Percentiles rank a stretch among this genome's conserved stretches.
phyloP scores from a whole-genome alignment of 2,113 vertebrate genomes.

The Bombycilla garrulus region DNA sequence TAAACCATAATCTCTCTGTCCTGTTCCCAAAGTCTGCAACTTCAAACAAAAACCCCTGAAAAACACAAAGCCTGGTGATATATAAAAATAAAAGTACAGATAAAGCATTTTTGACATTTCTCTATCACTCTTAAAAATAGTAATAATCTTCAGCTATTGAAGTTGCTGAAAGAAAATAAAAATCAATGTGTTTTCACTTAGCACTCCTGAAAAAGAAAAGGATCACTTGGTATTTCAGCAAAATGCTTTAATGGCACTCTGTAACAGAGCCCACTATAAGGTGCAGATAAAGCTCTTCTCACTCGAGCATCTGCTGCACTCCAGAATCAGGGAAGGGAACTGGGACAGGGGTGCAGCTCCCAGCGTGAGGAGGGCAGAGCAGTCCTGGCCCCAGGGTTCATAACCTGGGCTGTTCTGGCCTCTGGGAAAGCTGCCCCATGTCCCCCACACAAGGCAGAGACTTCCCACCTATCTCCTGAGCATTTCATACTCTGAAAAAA shows the following conservation, averaged over 20 bases:
- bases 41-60: background rate
- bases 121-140: slow-evolving; percentile 59
- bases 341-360: background rate
- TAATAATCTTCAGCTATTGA: slow-evolving; percentile 50
- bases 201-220: slow-evolving; percentile 10
- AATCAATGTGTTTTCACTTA: slow-evolving; percentile 58
- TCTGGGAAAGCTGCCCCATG: fast-evolving
- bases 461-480: background rate
- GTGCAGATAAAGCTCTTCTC: background rate
- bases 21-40: background rate
- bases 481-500: background rate
- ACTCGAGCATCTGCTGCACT: background rate
- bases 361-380: fast-evolving
- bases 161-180: slow-evolving; percentile 41
- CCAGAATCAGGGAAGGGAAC: background rate
- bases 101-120: slow-evolving; percentile 50
- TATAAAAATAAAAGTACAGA: slow-evolving; percentile 41
- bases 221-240: slow-evolving; percentile 35
- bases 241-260: slow-evolving; percentile 26
- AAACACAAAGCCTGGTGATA: background rate
- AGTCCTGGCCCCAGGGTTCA: background rate
- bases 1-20: background rate
- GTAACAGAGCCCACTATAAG: background rate
- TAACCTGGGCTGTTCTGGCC: fast-evolving
- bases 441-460: background rate